Conservation (phyloP, 2,797 vertebrate genomes). For the Helicolenus hilgendorfi region DNA sequence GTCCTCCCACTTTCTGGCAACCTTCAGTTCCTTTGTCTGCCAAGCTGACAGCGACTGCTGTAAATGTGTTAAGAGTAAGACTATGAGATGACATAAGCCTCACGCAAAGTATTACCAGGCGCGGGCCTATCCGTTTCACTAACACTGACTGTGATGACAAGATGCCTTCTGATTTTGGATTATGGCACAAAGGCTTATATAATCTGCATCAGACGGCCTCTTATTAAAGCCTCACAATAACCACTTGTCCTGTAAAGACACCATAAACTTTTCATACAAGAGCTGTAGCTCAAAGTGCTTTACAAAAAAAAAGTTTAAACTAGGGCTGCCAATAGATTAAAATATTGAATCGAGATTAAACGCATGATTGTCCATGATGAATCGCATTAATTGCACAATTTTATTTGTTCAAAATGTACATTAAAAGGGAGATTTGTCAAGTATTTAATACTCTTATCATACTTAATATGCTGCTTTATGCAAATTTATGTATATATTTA, state of each 20-base stretch:
- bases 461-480: too few relatives aligned
- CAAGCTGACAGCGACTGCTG: slow-evolving; percentile 45
- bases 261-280: neutral
- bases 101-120: slow-evolving; percentile 55
- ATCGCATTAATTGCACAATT: neutral
- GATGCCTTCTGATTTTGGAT: slow-evolving; percentile 55
- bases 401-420: too few relatives aligned
- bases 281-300: neutral
- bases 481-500: too few relatives aligned
- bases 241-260: slow-evolving; percentile 18
- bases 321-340: neutral
- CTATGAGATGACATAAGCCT: slow-evolving; percentile 69
- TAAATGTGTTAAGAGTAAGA: slow-evolving; percentile 60
- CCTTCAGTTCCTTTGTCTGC: slow-evolving; percentile 31
- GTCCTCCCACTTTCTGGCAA: slow-evolving; percentile 49
- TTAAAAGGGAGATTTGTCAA: too few relatives aligned
- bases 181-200: slow-evolving; percentile 48
- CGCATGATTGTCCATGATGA: neutral
- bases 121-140: slow-evolving; percentile 45
- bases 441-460: too few relatives aligned
- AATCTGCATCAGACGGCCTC: slow-evolving; percentile 20
- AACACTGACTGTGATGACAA: slow-evolving; percentile 73
- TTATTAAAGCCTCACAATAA: slow-evolving; percentile 50
- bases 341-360: neutral
- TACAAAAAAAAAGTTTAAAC: neutral